Conservation (phyloP, 1,140 invertebrate species). For the Augochlora pura region DNA sequence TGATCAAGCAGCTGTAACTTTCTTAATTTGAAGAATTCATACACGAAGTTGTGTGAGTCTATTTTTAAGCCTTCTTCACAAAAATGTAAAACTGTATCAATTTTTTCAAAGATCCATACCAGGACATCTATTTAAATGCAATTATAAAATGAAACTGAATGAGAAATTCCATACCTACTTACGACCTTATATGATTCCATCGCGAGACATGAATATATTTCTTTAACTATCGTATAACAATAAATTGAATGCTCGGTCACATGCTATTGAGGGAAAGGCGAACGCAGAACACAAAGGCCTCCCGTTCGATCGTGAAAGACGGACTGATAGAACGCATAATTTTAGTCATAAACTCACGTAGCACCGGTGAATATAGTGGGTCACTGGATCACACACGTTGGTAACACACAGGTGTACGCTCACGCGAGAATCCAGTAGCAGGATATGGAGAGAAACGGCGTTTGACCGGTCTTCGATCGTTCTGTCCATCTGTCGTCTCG, state of each 20-base stretch:
- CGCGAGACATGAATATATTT: too few species aligned
- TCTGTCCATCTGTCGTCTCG: conserved; percentile 30
- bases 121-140: too few species aligned
- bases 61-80: too few species aligned
- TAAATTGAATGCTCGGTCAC: not conserved
- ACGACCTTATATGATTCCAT: too few species aligned
- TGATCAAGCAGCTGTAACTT: too few species aligned
- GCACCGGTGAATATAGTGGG: conserved; percentile 54
- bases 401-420: conserved; percentile 25
- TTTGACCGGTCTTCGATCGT: conserved; percentile 47
- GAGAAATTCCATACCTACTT: too few species aligned
- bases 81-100: too few species aligned
- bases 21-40: too few species aligned
- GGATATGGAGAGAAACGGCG: conserved; percentile 65
- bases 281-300: not conserved
- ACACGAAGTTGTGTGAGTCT: too few species aligned
- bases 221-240: too few species aligned
- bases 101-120: too few species aligned
- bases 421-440: conserved; percentile 42
- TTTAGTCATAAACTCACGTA: conserved; percentile 37
- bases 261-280: not conserved
- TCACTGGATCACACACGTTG: conserved; percentile 65
- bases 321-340: conserved; percentile 25
- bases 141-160: too few species aligned
- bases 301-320: not conserved